Percentiles rank a stretch among this genome's conserved stretches.
phyloP scores from a whole-genome alignment of 2,113 vertebrate species.

The Ceratotherium simum region DNA sequence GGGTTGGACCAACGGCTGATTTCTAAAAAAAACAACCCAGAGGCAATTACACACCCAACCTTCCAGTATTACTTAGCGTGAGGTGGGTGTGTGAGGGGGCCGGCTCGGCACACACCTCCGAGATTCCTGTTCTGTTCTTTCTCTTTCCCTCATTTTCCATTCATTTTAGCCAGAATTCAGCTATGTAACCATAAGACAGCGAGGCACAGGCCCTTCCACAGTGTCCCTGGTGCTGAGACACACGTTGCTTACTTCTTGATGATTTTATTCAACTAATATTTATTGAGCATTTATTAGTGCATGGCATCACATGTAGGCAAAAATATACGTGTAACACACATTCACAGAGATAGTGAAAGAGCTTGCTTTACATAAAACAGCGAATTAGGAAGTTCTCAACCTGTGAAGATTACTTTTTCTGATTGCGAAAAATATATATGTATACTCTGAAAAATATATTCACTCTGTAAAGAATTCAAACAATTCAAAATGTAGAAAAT shows the following conservation, averaged over 20 bases:
- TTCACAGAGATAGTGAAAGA: background rate
- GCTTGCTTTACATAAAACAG: background rate
- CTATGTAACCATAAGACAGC: background rate
- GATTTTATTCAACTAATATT: background rate
- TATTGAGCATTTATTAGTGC: background rate
- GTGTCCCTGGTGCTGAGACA: background rate
- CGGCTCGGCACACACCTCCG: background rate
- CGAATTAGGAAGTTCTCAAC: background rate
- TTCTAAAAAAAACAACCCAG: background rate
- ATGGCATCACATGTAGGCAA: background rate
- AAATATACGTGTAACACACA: background rate
- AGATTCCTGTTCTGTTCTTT: background rate
- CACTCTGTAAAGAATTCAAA: background rate
- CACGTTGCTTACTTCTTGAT: background rate
- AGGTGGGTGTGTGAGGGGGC: background rate
- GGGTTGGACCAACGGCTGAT: background rate
- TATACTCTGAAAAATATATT: background rate
- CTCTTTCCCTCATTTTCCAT: background rate
- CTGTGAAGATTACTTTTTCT: background rate
- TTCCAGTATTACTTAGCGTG: background rate
- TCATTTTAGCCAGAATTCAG: background rate
- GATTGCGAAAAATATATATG: background rate
- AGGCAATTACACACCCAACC: background rate
- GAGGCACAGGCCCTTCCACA: background rate
- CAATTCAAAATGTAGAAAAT: background rate